A percentile compares a stretch with the other conserved stretches of the same genome.
phyloP scores from a whole-genome alignment of 2,113 vertebrate species.

The Pogonocichla stellata region DNA sequence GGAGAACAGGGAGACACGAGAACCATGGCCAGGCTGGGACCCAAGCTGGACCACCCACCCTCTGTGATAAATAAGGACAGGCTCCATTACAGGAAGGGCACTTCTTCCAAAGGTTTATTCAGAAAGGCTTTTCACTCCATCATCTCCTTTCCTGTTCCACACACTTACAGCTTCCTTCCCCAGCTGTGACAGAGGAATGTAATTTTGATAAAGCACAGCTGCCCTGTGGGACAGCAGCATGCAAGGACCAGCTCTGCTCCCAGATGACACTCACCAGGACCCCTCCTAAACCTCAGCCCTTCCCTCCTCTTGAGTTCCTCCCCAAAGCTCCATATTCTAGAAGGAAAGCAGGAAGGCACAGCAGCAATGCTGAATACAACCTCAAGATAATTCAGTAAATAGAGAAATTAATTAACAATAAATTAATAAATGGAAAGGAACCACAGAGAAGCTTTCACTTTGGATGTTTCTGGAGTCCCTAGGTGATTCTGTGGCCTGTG shows the following conservation, averaged over 20 bases:
- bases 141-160: background rate
- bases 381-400: background rate
- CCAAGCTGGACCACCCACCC: background rate
- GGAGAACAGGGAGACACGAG: fast-evolving
- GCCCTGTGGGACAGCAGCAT: fast-evolving
- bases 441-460: background rate
- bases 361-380: background rate
- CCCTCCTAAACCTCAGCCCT: background rate
- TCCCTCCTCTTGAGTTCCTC: background rate
- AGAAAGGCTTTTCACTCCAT: background rate
- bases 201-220: background rate
- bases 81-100: background rate
- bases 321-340: background rate
- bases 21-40: fast-evolving
- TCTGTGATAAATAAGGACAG: background rate
- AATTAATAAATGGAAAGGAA: background rate
- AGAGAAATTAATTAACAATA: background rate
- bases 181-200: background rate
- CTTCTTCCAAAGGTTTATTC: background rate
- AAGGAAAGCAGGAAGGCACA: background rate
- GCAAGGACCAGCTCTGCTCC: fast-evolving
- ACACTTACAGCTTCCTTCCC: background rate
- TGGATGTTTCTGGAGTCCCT: background rate
- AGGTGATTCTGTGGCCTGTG: background rate
- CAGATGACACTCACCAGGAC: background rate